Percentiles rank a stretch among this genome's conserved stretches.
Evolutionary conservation across 2,888 invertebrate species (phyloP).

Genomic region (Alentia gelatinosa): DNA sequence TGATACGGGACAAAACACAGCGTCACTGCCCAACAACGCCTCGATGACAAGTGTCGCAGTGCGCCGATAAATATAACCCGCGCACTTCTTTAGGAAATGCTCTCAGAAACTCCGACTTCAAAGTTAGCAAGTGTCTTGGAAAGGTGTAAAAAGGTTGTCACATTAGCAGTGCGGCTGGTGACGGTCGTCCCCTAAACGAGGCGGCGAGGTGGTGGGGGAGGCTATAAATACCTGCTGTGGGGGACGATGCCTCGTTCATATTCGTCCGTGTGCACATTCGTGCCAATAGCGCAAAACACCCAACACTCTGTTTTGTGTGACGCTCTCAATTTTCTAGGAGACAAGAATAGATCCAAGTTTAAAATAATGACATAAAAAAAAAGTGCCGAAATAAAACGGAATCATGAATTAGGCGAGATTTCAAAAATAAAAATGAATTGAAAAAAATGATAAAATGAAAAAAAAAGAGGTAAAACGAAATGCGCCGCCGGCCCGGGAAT

Average conservation of each 20-base stretch:
- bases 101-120: constrained; percentile 5
- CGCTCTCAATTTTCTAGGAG: not conserved
- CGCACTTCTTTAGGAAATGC: not conserved
- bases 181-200: not conserved
- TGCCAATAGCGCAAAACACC: not conserved
- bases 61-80: not conserved
- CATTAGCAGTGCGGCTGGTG: not conserved
- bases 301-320: not conserved
- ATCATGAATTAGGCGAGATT: constrained; percentile 1
- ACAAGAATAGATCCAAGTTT: not conserved
- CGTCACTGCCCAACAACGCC: not conserved
- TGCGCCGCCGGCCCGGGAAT: constrained; percentile 11
- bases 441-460: not conserved
- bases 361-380: constrained; percentile 20
- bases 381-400: not conserved
- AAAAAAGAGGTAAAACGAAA: not conserved
- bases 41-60: not conserved
- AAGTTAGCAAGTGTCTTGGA: constrained; percentile 21
- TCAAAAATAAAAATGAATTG: not conserved
- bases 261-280: not conserved
- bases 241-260: not conserved
- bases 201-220: not conserved
- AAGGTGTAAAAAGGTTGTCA: not conserved
- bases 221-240: not conserved
- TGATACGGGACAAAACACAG: not conserved